Evolutionary conservation across 2,113 vertebrate species (phyloP), one percentile per base, ranked within the genome.

Genomic region (Petromus typicus): DNA sequence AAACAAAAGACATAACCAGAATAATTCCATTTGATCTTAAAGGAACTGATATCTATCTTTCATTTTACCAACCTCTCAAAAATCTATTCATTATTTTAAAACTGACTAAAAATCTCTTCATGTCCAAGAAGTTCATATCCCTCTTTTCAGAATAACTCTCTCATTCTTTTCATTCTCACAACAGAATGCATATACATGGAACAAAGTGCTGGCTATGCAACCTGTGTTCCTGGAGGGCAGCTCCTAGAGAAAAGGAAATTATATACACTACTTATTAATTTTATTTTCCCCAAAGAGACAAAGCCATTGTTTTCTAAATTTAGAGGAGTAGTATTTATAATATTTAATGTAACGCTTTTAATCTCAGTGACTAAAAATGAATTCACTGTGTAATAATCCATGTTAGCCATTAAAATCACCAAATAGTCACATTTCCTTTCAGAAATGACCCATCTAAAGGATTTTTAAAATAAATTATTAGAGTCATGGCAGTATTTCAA

Each of bases 61-160:
- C 7, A 18, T 73, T 56, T 89, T 16, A 48, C 17, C 30, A 64
- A 37, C 11, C 22, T 86, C 40, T 95, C 37, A 88, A 95, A 88
- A 73, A 40, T 64, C 37, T 45, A 80, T 57, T 43, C 63, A n/a
- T 93, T 89, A 92, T 88, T 90, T 86, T 75, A 93, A 94, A 82
- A 59, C 51, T 30, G 34, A 56, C 12, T 48, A 90, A 93, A 93
- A 91, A 73, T 54, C 27, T 18, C 56, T 90, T 95, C 27, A 89
- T 45, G 86, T 89, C 34, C 18, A 83, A 40, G 69, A 90, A 63
- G 3, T 3, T 22, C 71, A 6, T 79, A 32, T 71, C 83, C 17
- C 34, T 93, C 20, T 86, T 48, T 25, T 90, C 4, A 57, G 84
- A 96, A 73, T 86, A 63, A 71, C 10, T 84, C 34, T 80, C 23